Percentiles rank a stretch among this genome's conserved stretches.
phyloP scores from a whole-genome alignment of 2,797 vertebrate species.

The Acanthurus tractus region DNA sequence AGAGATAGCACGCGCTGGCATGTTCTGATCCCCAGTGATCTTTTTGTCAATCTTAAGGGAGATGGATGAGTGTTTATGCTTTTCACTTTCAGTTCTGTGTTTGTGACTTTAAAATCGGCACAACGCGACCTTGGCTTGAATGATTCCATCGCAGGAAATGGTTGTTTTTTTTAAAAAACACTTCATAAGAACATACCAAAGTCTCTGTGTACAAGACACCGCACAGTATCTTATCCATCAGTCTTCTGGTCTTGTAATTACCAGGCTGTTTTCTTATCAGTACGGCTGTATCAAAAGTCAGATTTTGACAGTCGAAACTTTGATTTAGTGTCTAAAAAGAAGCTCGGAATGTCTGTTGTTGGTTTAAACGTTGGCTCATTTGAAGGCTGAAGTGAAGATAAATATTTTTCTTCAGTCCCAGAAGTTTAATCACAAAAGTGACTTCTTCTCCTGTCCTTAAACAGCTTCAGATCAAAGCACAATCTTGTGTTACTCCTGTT shows the following conservation, averaged over 20 bases:
- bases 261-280: too few relatives aligned
- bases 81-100: slow-evolving; percentile 30
- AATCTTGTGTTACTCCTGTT: too few relatives aligned
- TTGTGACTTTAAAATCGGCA: slow-evolving; percentile 20
- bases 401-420: too few relatives aligned
- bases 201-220: neutral
- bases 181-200: neutral
- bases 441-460: too few relatives aligned
- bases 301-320: too few relatives aligned
- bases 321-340: too few relatives aligned
- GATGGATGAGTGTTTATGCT: slow-evolving; percentile 53
- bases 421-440: too few relatives aligned
- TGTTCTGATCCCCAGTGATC: slow-evolving; percentile 20
- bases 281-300: too few relatives aligned
- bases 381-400: too few relatives aligned
- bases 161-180: neutral
- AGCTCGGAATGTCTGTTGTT: too few relatives aligned
- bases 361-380: too few relatives aligned
- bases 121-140: slow-evolving; percentile 1
- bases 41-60: slow-evolving; percentile 7
- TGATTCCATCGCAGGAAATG: neutral
- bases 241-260: neutral
- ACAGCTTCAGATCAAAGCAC: too few relatives aligned
- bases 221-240: neutral
- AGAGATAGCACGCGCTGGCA: slow-evolving; percentile 8